Evolutionary conservation across 1,140 invertebrate species (phyloP).

Genomic region (Diabrotica undecimpunctata): DNA sequence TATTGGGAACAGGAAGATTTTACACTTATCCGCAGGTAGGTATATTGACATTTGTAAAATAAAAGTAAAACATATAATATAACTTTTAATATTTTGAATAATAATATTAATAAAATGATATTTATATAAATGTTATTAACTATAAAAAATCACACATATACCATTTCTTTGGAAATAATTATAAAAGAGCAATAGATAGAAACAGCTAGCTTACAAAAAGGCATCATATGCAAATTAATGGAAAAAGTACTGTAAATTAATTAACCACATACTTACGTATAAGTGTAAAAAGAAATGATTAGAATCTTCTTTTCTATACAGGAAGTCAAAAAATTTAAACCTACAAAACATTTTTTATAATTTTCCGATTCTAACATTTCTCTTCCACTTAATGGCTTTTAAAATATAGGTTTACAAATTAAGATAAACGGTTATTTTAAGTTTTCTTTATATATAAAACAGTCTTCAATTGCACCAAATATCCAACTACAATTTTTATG

Average conservation of each 20-base stretch:
- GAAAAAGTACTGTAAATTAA: conserved; percentile 20
- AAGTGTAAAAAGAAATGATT: too few species aligned
- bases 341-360: too few species aligned
- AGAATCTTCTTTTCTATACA: too few species aligned
- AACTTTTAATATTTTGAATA: conserved; percentile 37
- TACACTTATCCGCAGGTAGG: too few species aligned
- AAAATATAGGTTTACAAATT: conserved; percentile 4
- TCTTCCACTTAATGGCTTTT: too few species aligned
- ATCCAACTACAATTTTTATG: conserved; percentile 17
- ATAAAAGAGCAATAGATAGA: conserved; percentile 34
- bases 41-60: neutral
- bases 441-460: conserved; percentile 21
- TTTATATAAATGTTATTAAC: conserved; percentile 39
- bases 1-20: too few species aligned
- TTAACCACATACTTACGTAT: too few species aligned
- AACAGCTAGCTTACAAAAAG: conserved; percentile 2
- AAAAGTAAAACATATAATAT: conserved; percentile 26
- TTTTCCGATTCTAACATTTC: too few species aligned
- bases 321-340: too few species aligned
- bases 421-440: neutral
- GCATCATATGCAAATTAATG: conserved; percentile 28
- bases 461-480: conserved; percentile 37
- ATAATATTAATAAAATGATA: conserved; percentile 43
- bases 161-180: conserved; percentile 44
- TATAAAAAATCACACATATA: conserved; percentile 45